These are phyloP conservation scores for Struthidea cinerea DNA, from an alignment of 2,113 vertebrate species.

Conservation along the genomic window DNA sequence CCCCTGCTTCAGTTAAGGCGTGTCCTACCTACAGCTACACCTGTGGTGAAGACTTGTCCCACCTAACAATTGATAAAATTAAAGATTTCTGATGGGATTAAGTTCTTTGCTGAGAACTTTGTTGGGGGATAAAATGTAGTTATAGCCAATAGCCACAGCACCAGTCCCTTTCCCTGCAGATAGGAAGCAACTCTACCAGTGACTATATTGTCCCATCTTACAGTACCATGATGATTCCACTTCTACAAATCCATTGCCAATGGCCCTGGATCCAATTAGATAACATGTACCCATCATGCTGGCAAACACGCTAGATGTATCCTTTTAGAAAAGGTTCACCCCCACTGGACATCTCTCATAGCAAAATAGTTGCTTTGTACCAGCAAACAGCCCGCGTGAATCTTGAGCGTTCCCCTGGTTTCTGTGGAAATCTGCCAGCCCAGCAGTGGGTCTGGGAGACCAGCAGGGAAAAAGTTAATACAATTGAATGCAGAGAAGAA, in stretches of 20 bases:
- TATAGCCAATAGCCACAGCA: not conserved
- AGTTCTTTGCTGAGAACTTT: not conserved
- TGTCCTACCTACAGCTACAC: not conserved
- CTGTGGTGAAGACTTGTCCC: not conserved
- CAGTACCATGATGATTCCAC: not conserved
- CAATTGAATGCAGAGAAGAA: constrained; percentile 33
- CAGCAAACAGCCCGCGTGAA: not conserved
- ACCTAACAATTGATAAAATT: not conserved
- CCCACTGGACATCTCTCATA: not conserved
- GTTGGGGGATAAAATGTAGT: not conserved
- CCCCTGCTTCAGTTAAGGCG: not conserved
- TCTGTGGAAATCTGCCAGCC: constrained; percentile 18
- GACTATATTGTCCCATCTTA: not conserved
- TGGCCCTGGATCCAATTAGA: not conserved
- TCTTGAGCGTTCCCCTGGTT: not conserved
- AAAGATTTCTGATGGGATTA: not conserved
- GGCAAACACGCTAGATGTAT: not conserved
- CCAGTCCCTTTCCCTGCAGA: not conserved
- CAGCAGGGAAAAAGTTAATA: constrained; percentile 61
- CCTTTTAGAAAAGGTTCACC: not conserved
- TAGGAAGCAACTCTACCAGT: not conserved
- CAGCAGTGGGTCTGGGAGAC: constrained; percentile 27
- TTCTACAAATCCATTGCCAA: not conserved
- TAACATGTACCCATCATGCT: not conserved
- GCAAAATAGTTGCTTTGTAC: not conserved